Evolutionary conservation across 2,113 vertebrate species (phyloP), one percentile per base, ranked within the genome.

Genomic region (Menidia beryllina): DNA sequence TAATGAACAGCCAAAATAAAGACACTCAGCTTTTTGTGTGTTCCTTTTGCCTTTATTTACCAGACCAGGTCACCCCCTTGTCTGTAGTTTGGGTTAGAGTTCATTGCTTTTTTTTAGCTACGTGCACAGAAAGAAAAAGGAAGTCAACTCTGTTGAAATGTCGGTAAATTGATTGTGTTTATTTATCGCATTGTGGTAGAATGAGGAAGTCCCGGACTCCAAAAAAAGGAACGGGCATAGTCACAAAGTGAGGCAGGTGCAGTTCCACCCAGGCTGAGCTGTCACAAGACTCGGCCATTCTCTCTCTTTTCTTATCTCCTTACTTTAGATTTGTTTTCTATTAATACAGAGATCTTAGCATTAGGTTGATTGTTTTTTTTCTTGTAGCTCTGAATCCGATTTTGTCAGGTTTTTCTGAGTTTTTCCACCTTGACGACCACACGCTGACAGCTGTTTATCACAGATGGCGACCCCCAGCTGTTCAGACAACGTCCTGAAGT

Each of bases 161-260:
- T 21, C 72, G 10, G 62, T 75, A 63, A 61, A 60, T 23, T 54
- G 13, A 53, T 52, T 59, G 54, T 66, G 70, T 4, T 6, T 60
- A 52, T 69, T 60, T 23, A 30, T 58, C 30, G 52, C 34, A 66
- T 13, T 64, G 64, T 30, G 27, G 72, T 86, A 68, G 86, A 92
- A 92, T 87, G 90, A 88, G 92, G 92, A 93, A 93, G 82, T 88
- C 6, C 2, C 23, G 0, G 5, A 49, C 24, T 60, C 72, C 66
- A 6, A 49, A 67, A 72, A 72, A 69, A 36, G 51, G 80, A 81
- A 52, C 19, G 21, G 13, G 48, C 17, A 45, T 4, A 23, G 9
- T 52, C 48, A 19, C 34, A 74, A 41, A 20, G 24, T 69, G 58
- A 54, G 30, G 74, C 52, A 82, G 45, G 68, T 56, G 52, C 9